These are phyloP conservation scores for Mythimna albipuncta DNA, from an alignment of 2,888 invertebrate species.

Conservation along the genomic window DNA sequence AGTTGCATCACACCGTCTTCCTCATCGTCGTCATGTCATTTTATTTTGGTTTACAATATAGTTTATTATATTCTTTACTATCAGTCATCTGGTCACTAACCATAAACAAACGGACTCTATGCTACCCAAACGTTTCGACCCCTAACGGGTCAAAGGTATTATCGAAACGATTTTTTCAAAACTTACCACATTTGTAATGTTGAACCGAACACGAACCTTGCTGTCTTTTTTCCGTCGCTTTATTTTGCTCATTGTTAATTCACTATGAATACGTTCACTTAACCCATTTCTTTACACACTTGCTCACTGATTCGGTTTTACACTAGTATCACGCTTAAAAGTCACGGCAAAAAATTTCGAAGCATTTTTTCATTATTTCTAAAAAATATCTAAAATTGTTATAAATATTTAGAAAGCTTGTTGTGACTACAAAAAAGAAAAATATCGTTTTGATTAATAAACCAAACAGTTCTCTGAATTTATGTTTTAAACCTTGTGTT, in stretches of 20 bases:
- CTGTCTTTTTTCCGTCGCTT: constrained; percentile 81
- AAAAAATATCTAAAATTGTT: background rate
- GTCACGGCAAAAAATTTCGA: background rate
- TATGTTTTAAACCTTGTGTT: background rate
- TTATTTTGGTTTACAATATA: no score
- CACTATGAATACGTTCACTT: constrained; percentile 41
- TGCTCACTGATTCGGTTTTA: constrained; percentile 29
- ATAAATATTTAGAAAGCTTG: background rate
- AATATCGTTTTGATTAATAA: background rate
- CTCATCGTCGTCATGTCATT: no score
- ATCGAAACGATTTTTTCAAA: background rate
- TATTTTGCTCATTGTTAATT: constrained; percentile 71
- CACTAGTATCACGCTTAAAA: background rate
- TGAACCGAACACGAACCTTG: constrained; percentile 80
- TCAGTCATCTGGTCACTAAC: no score
- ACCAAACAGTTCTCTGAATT: background rate
- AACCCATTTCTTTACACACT: constrained; percentile 49
- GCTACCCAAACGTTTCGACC: no score
- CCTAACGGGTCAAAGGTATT: no score
- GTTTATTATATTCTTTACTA: no score
- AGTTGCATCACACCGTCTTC: no score
- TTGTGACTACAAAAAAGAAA: background rate
- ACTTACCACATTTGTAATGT: constrained; percentile 81
- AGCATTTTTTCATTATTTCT: constrained; percentile 9
- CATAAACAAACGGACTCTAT: no score